phyloP scores from a whole-genome alignment of 1,140 invertebrate genomes.

The Drosophila equinoxialis region DNA sequence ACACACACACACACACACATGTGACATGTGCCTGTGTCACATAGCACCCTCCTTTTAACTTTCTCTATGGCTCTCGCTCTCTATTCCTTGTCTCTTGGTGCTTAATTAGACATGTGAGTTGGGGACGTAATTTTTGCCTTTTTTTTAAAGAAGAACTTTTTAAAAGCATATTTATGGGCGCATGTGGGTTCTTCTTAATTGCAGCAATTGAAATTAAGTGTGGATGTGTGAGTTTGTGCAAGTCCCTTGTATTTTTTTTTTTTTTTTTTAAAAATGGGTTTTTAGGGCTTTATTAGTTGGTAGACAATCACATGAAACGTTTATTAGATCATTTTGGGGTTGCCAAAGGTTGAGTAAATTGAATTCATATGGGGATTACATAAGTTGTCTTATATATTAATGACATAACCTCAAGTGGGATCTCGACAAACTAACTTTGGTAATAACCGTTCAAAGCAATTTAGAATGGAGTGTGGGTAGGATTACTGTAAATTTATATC shows the following conservation, averaged over 20 bases:
- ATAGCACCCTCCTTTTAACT: not conserved
- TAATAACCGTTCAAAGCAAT: too few relatives aligned
- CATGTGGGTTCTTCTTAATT: constrained; percentile 71
- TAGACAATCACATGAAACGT: constrained; percentile 48
- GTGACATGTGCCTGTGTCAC: constrained; percentile 43
- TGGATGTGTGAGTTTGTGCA: constrained; percentile 62
- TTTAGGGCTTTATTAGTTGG: constrained; percentile 59
- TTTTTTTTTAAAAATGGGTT: constrained; percentile 35
- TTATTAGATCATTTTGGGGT: constrained; percentile 58
- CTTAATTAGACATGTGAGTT: constrained; percentile 78
- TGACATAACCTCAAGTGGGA: constrained; percentile 24
- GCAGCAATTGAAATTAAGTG: constrained; percentile 79
- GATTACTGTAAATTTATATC: too few relatives aligned
- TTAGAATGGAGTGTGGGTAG: too few relatives aligned
- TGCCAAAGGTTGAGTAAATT: constrained; percentile 20
- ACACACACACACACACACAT: constrained; percentile 22
- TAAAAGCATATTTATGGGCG: constrained; percentile 74
- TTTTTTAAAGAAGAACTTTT: constrained; percentile 52
- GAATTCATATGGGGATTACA: constrained; percentile 30
- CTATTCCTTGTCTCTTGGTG: constrained; percentile 22
- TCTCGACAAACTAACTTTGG: not conserved
- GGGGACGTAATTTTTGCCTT: constrained; percentile 31
- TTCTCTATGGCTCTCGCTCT: constrained; percentile 29
- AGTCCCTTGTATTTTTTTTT: constrained; percentile 31
- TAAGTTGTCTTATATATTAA: constrained; percentile 37